These are phyloP conservation scores for Orthosia gracilis DNA, from an alignment of 2,888 invertebrate genomes.

Conservation along the genomic window DNA sequence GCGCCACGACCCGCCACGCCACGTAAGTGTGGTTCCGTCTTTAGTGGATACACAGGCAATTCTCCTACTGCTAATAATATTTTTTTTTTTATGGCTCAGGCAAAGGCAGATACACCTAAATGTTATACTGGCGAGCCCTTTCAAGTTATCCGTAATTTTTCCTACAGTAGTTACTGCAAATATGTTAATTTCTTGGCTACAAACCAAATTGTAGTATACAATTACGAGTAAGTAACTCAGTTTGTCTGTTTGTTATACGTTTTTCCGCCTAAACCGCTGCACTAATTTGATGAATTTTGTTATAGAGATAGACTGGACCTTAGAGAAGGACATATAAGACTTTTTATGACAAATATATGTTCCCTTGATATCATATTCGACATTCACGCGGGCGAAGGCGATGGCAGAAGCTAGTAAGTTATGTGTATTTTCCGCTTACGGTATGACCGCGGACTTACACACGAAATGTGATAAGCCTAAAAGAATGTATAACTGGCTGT, in stretches of 20 bases:
- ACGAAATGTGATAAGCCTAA: constrained; percentile 55
- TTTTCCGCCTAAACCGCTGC: too few species aligned
- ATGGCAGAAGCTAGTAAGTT: neutral
- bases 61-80: too few species aligned
- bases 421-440: constrained; percentile 40
- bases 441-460: constrained; percentile 36
- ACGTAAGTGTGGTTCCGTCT: too few species aligned
- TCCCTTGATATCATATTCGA: neutral
- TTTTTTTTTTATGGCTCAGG: too few species aligned
- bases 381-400: neutral
- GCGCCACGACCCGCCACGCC: too few species aligned
- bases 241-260: too few species aligned
- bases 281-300: too few species aligned
- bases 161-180: neutral
- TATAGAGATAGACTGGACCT: neutral
- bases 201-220: neutral
- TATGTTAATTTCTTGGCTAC: constrained; percentile 31
- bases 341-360: neutral
- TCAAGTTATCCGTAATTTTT: too few species aligned
- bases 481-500: neutral
- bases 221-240: too few species aligned
- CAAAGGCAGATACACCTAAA: too few species aligned
- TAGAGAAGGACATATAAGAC: neutral
- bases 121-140: too few species aligned
- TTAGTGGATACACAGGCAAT: too few species aligned